Evolutionary conservation across 2,888 invertebrate genomes (phyloP), one percentile per base, ranked within the genome.

Genomic region (Steinernema carpocapsae): DNA sequence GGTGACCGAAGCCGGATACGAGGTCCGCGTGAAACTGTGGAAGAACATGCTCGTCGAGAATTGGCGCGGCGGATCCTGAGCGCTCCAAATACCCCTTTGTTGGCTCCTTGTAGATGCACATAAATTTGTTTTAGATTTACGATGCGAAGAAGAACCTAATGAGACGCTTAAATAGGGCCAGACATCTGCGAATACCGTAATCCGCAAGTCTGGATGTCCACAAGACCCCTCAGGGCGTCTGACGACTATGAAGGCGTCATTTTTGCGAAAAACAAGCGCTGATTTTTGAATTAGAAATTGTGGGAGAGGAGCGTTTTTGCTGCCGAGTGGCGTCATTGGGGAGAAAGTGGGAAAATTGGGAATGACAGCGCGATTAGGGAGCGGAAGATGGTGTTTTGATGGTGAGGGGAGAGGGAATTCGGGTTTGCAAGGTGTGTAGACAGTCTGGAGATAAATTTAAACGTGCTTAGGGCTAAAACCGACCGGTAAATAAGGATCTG

Each of bases 1-100:
- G 43, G 76, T 84, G 2, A 81, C 80, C 45, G 77, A 76, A 22
- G 73, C 77, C 24, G 82, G 82, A 24, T 84, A 83, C 77, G 80
- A 81, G 43, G 76, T 84, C 45, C 76, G 77, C 26, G 79, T 80
- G 17, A 45, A 43, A 10, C 12, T 75, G 22, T 52, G 32, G 29
- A 42, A 75, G 56, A 37, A 45, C 12, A 42, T 74, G 42, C 52
- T 74, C 26, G 74, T 74, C 29, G 37, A 10, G 51, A 74, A 74
- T 26, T 74, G 74, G 74, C 46, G 70, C 26, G 72, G 72, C 10
- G 26, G 56, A 14, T 22, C 56, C n/a, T n/a, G n/a, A n/a, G n/a
- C n/a, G n/a, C 43, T 43, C 14, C 43, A 43, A 43, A 14, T 10
- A 10, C 43, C 14, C 43, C 14, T 43, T 43, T 7, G 43, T 14